phyloP scores from a whole-genome alignment of 2,888 invertebrate genomes.

The Drosophila paranaensis region DNA sequence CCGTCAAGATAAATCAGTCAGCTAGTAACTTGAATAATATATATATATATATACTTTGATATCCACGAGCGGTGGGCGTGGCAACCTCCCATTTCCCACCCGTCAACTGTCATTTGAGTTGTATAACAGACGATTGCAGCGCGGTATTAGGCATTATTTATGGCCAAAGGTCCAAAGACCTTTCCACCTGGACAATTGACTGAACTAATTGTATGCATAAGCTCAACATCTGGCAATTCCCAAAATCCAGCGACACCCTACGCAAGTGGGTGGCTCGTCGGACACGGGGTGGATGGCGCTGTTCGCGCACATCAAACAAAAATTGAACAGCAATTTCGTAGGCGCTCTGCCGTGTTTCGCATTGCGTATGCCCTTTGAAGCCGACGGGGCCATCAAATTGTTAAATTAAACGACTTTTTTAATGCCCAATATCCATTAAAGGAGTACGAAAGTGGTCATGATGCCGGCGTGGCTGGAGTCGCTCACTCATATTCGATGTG shows the following conservation, averaged over 20 bases:
- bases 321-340: conserved; percentile 31
- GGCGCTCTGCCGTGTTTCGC: conserved; percentile 19
- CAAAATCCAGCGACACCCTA: conserved; percentile 17
- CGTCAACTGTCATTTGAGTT: conserved; percentile 24
- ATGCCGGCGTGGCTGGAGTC: background rate
- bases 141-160: conserved; percentile 14
- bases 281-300: background rate
- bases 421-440: background rate
- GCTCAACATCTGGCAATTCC: conserved; percentile 45
- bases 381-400: conserved; percentile 64
- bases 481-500: background rate
- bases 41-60: background rate
- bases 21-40: background rate
- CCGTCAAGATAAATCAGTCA: conserved; percentile 40
- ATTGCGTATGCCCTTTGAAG: conserved; percentile 74
- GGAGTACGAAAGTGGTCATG: conserved; percentile 1
- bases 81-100: background rate
- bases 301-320: conserved; percentile 16
- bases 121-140: conserved; percentile 38
- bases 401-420: conserved; percentile 58
- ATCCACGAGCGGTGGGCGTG: conserved; percentile 6
- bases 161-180: conserved; percentile 34
- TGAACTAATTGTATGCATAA: conserved; percentile 10
- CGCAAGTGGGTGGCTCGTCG: background rate
- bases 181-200: conserved; percentile 5